Evolutionary conservation across 2,797 vertebrate species (phyloP).

Genomic region (Malurus leucopterus): DNA sequence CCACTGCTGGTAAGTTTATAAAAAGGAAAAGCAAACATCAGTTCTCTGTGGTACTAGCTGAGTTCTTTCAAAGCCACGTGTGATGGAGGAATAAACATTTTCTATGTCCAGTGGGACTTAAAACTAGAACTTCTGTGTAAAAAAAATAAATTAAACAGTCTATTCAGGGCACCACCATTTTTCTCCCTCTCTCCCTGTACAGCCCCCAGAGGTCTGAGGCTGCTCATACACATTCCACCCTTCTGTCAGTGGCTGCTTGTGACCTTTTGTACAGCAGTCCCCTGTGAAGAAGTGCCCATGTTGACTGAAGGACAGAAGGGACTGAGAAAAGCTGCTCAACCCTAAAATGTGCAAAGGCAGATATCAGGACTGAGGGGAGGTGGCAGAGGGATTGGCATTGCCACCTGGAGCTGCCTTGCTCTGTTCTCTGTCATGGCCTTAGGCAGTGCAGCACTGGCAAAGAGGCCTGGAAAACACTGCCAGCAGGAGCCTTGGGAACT

Average conservation of each 20-base stretch:
- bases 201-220: neutral
- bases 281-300: neutral
- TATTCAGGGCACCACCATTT: neutral
- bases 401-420: neutral
- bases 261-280: neutral
- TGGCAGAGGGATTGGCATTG: neutral
- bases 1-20: neutral
- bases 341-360: neutral
- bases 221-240: neutral
- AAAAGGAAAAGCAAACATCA: neutral
- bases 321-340: neutral
- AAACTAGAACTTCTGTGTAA: neutral
- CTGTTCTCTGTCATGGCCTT: rapidly evolving
- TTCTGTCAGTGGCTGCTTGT: neutral
- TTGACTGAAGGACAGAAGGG: neutral
- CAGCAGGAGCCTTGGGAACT: neutral
- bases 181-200: neutral
- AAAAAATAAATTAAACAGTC: neutral
- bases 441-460: rapidly evolving
- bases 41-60: neutral
- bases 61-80: neutral
- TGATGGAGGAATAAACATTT: neutral
- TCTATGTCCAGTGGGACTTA: neutral
- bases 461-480: neutral
- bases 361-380: neutral